These are phyloP conservation scores for Cheirogaleus major DNA, from an alignment of 2,797 vertebrate genomes.

Conservation along the genomic window DNA sequence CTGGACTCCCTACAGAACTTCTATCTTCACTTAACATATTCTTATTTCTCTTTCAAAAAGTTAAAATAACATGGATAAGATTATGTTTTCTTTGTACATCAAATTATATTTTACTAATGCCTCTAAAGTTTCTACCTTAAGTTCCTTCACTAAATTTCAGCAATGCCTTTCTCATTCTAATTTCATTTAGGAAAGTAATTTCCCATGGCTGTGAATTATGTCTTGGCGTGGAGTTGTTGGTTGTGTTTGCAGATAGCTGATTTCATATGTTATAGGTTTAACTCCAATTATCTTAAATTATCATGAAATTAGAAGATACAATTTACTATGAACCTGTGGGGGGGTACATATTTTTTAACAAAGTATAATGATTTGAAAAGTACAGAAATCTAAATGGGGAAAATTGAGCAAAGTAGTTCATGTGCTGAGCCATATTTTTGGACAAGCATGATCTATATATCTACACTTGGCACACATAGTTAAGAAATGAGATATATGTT, in stretches of 20 bases:
- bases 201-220: background rate
- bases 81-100: background rate
- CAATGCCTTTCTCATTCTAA: background rate
- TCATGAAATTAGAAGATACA: background rate
- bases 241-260: background rate
- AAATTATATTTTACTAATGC: background rate
- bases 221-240: background rate
- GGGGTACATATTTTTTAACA: background rate
- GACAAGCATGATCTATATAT: background rate
- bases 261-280: background rate
- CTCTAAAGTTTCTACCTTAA: background rate
- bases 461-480: background rate
- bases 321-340: background rate
- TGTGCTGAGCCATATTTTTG: background rate
- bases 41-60: constrained; percentile 10
- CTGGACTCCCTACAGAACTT: background rate
- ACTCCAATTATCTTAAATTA: background rate
- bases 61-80: background rate
- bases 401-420: background rate
- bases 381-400: background rate
- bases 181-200: background rate
- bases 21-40: background rate
- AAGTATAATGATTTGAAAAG: background rate
- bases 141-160: background rate
- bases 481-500: background rate